A percentile compares a stretch with the other conserved stretches of the same genome.
Evolutionary conservation across 2,888 invertebrate genomes (phyloP).

Genomic region (Microctonus hyperodae): DNA sequence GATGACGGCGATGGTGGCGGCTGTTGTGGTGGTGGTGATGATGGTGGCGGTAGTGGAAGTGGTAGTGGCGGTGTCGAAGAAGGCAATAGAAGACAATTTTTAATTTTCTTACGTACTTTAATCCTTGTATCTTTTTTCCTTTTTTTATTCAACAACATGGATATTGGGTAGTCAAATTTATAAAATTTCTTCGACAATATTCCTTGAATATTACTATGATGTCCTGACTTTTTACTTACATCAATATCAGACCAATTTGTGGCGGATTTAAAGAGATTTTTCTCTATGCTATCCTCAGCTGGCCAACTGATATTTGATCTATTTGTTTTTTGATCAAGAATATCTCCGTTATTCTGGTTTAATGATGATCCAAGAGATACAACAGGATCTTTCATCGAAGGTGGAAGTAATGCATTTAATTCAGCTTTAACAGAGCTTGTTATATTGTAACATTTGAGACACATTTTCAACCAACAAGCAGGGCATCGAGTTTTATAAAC

Average conservation of each 20-base stretch:
- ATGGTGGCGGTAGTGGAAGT: conserved; percentile 13
- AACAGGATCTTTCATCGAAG: conserved; percentile 67
- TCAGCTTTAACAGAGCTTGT: conserved; percentile 74
- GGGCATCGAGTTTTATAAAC: conserved; percentile 80
- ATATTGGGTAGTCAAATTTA: conserved; percentile 53
- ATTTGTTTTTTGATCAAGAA: conserved; percentile 49
- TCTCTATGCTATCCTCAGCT: conserved; percentile 55
- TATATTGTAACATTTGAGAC: conserved; percentile 80
- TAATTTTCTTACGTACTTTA: conserved; percentile 72
- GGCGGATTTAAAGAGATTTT: conserved; percentile 58
- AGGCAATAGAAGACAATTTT: conserved; percentile 48
- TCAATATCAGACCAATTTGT: conserved; percentile 57
- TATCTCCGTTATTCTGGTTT: conserved; percentile 50
- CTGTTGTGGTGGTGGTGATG: conserved; percentile 36
- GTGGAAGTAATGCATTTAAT: conserved; percentile 74
- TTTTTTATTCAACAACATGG: conserved; percentile 55
- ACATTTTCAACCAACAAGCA: conserved; percentile 88
- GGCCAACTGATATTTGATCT: conserved; percentile 56
- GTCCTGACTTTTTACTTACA: conserved; percentile 49
- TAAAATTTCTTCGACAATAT: conserved; percentile 53
- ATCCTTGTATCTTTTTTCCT: conserved; percentile 66
- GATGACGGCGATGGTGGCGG: not conserved
- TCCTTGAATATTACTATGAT: conserved; percentile 48
- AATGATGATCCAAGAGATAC: conserved; percentile 47
- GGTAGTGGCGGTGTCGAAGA: not conserved